These are phyloP conservation scores for Tricholauxania praeusta DNA, from an alignment of 2,888 invertebrate genomes.

Conservation along the genomic window DNA sequence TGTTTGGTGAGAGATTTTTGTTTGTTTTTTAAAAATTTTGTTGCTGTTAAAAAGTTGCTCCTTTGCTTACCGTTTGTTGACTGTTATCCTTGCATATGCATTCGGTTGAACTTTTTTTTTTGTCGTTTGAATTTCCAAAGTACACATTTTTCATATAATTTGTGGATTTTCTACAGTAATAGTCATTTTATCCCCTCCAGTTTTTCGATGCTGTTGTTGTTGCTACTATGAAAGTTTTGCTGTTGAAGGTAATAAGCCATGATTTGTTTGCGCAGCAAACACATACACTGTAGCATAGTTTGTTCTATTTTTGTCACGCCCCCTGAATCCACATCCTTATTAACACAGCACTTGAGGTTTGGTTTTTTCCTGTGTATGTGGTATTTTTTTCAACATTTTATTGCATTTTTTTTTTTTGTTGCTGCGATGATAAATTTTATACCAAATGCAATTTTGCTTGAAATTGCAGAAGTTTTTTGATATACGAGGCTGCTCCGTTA, in stretches of 20 bases:
- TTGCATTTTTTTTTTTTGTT: constrained; percentile 1
- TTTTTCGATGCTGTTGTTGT: neutral
- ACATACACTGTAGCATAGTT: neutral
- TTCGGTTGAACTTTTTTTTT: neutral
- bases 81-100: neutral
- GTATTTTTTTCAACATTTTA: neutral
- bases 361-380: neutral
- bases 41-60: neutral
- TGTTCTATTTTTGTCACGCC: neutral
- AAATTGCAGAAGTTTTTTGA: constrained; percentile 36
- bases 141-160: constrained; percentile 13
- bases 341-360: neutral
- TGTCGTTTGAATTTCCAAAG: constrained; percentile 10
- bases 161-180: neutral
- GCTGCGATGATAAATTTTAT: constrained; percentile 30
- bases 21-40: constrained; percentile 8
- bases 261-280: constrained; percentile 29
- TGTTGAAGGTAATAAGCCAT: constrained; percentile 28
- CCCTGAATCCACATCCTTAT: neutral
- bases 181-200: neutral
- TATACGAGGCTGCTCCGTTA: neutral
- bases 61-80: neutral
- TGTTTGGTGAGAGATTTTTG: neutral
- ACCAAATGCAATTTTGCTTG: constrained; percentile 40
- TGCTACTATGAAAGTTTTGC: constrained; percentile 7